Percentiles rank a stretch among this genome's conserved stretches.
Evolutionary conservation across 2,888 invertebrate species (phyloP).

Genomic region (Tenthredo scrophulariae): DNA sequence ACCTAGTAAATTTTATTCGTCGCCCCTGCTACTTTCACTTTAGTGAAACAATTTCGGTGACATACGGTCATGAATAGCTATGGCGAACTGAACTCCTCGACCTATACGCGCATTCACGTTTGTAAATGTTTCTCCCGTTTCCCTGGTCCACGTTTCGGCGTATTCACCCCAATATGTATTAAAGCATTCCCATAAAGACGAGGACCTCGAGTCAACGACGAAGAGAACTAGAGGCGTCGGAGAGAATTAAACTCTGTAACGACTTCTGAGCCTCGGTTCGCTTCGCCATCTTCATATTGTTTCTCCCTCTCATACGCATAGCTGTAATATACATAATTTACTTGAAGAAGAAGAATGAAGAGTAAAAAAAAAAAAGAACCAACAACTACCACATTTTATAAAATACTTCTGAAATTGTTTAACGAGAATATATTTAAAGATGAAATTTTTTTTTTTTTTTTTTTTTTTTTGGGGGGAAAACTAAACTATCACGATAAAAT

Average conservation of each 20-base stretch:
- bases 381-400: not conserved
- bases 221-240: constrained; percentile 6
- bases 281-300: constrained; percentile 21
- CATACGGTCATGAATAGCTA: constrained; percentile 53
- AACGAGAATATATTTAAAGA: not conserved
- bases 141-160: not conserved
- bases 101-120: constrained; percentile 11
- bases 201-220: not conserved
- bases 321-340: constrained; percentile 32
- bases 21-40: constrained; percentile 17
- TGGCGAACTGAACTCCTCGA: constrained; percentile 4
- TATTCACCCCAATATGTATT: constrained; percentile 15
- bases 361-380: not conserved
- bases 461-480: not conserved
- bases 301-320: not conserved
- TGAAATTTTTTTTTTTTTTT: not conserved
- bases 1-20: constrained; percentile 40
- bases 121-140: constrained; percentile 21
- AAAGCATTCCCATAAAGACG: constrained; percentile 28
- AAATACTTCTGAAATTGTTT: not conserved
- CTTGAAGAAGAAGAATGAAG: not conserved
- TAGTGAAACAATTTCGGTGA: constrained; percentile 45
- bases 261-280: constrained; percentile 17
- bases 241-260: constrained; percentile 52
- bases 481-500: not conserved